Conservation (phyloP, 2,797 vertebrate genomes). For the Gymnodraco acuticeps region DNA sequence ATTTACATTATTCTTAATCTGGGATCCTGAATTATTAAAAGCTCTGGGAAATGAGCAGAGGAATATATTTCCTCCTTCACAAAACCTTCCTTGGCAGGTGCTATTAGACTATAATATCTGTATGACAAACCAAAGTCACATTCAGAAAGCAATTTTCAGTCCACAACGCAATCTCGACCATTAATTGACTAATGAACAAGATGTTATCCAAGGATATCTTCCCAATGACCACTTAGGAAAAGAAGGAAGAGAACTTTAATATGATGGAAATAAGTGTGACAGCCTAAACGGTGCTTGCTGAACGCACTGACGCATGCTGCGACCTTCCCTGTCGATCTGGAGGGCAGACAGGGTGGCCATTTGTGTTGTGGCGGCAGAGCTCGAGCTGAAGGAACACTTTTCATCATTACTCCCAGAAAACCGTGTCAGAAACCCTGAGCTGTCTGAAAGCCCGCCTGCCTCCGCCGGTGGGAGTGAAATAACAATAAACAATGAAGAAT, state of each 20-base stretch:
- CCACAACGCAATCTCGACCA: constrained; percentile 64
- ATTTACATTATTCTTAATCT: constrained; percentile 55
- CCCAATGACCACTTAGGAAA: constrained; percentile 70
- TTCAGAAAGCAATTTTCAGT: constrained; percentile 74
- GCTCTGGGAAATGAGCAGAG: constrained; percentile 55
- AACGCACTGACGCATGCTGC: constrained; percentile 66
- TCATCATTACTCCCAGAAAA: constrained; percentile 62
- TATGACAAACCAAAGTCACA: constrained; percentile 77
- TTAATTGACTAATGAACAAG: constrained; percentile 80
- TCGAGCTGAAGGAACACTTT: constrained; percentile 52
- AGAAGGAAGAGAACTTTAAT: constrained; percentile 75
- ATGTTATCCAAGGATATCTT: constrained; percentile 79
- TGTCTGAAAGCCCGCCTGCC: constrained; percentile 44
- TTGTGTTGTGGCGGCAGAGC: constrained; percentile 61
- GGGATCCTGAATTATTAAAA: constrained; percentile 70
- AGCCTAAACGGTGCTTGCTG: constrained; percentile 73
- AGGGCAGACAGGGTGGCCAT: constrained; percentile 73
- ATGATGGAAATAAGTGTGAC: constrained; percentile 84
- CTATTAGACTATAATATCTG: constrained; percentile 62
- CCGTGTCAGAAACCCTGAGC: constrained; percentile 51
- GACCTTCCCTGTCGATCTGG: constrained; percentile 81
- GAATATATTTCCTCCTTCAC: constrained; percentile 55
- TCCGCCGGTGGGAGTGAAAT: constrained; percentile 49
- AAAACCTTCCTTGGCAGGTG: constrained; percentile 56
- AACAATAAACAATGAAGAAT: constrained; percentile 63